These are phyloP conservation scores for Trachelus stipa DNA, from an alignment of 2,888 invertebrate species.

Conservation along the genomic window DNA sequence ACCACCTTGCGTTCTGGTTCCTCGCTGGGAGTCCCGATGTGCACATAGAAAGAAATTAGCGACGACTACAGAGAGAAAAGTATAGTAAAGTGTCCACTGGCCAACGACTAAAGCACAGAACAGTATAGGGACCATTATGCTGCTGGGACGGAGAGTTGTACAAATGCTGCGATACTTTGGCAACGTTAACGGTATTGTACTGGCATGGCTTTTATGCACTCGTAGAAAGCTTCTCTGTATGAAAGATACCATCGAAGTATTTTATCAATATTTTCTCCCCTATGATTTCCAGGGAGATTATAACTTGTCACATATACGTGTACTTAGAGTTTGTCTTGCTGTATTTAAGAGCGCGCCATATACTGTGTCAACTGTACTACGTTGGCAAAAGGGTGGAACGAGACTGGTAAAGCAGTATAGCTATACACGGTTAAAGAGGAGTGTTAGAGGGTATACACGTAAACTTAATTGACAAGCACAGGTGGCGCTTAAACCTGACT, in stretches of 20 bases:
- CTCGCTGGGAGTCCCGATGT: not conserved
- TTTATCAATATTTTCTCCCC: not conserved
- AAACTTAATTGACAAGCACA: conserved; percentile 58
- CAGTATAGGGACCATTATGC: not conserved
- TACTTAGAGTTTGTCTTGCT: not conserved
- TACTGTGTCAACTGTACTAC: not conserved
- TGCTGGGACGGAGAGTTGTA: not conserved
- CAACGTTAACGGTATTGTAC: not conserved
- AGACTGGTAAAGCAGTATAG: not conserved
- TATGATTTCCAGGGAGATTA: not conserved
- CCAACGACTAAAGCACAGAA: not conserved
- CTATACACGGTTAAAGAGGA: not conserved
- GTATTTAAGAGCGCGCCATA: not conserved
- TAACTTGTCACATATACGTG: not conserved
- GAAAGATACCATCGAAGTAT: not conserved
- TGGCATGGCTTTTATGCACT: not conserved
- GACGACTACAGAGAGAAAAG: not conserved
- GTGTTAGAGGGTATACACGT: conserved; percentile 35
- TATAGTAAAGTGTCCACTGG: not conserved
- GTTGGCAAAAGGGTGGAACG: not conserved
- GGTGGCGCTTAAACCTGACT: conserved; percentile 56
- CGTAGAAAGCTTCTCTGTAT: not conserved
- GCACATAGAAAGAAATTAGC: not conserved
- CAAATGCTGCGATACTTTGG: not conserved
- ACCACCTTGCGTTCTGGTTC: conserved; percentile 15